Evolutionary conservation across 1,140 invertebrate genomes (phyloP), one percentile per base, ranked within the genome.

Genomic region (Globodera ellingtonae): DNA sequence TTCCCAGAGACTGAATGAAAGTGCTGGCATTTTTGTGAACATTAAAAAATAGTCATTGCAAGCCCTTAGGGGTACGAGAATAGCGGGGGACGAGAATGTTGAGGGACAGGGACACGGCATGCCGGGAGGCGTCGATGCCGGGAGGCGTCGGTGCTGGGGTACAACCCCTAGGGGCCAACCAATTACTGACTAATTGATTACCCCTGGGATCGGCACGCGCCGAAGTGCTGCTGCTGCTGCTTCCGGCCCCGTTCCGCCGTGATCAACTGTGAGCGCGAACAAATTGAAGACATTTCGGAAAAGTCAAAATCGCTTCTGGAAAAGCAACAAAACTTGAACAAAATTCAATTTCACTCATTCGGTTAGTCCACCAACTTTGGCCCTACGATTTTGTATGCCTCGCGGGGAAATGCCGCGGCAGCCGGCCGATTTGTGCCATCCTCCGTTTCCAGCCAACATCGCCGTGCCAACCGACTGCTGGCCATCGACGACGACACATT

Each of bases 251-350:
- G 50, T 52, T 7, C 50, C 50, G 50, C 50, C 50, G 50, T 18
- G 18, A 62, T 18, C 10, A 62, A 5, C 18, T 62, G 56, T 18
- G 56, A 18, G 13, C 56, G 56, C 18, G 67, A 70, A 69, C 75
- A 77, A 24, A 67, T 48, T 6, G 75, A 77, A 48, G 75, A 77
- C n/a, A 50, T 65, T 48, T 77, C 75, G 24, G 75, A 77, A 8
- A 67, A 9, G 65, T 77, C 62, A 9, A 67, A 66, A 3, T 76
- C 21, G 18, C 46, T 76, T 6, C 62, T n/a, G 13, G 35, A 67
- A n/a, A 47, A 18, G 35, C 24, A 56, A 46, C 48, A 24, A 35
- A 18, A 62, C 0, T 6, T 44, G 10, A 21, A 18, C 5, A 10
- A 47, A 48, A 65, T 65, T 50, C 52, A 13, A 24, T 3, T 35